Evolutionary conservation across 1,140 invertebrate species (phyloP).

Genomic region (Subanguina moxae): DNA sequence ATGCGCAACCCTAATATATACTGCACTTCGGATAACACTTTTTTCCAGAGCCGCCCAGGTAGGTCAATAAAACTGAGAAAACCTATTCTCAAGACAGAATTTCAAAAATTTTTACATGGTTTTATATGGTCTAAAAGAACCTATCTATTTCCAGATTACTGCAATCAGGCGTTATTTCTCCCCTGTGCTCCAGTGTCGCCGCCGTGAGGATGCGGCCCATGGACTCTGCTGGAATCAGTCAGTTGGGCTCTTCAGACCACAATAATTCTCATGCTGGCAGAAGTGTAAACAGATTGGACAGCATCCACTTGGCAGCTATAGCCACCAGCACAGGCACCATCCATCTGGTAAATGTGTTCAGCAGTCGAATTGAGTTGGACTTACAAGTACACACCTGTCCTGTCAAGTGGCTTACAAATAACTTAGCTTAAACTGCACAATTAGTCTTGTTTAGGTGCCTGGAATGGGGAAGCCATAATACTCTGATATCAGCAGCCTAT

Average conservation of each 20-base stretch:
- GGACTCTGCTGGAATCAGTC: slow-evolving; percentile 12
- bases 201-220: slow-evolving; percentile 44
- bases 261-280: slow-evolving; percentile 1
- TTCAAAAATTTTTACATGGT: no score
- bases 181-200: slow-evolving; percentile 31
- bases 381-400: slow-evolving; percentile 30
- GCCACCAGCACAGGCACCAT: slow-evolving; percentile 32
- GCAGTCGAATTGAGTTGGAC: slow-evolving; percentile 29
- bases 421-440: neutral
- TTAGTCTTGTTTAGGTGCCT: slow-evolving; percentile 31
- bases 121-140: slow-evolving; percentile 18
- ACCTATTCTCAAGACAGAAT: no score
- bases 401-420: slow-evolving; percentile 33
- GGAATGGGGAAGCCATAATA: slow-evolving; percentile 40
- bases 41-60: no score
- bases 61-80: no score
- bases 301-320: slow-evolving; percentile 39
- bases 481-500: slow-evolving; percentile 43
- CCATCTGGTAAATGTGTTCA: slow-evolving; percentile 43
- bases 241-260: slow-evolving; percentile 9
- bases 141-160: slow-evolving; percentile 26
- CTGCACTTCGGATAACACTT: no score
- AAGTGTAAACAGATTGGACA: neutral
- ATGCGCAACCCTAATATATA: no score
- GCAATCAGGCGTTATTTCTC: slow-evolving; percentile 25